These are phyloP conservation scores for Scomber scombrus DNA, from an alignment of 2,113 vertebrate genomes.

Conservation along the genomic window DNA sequence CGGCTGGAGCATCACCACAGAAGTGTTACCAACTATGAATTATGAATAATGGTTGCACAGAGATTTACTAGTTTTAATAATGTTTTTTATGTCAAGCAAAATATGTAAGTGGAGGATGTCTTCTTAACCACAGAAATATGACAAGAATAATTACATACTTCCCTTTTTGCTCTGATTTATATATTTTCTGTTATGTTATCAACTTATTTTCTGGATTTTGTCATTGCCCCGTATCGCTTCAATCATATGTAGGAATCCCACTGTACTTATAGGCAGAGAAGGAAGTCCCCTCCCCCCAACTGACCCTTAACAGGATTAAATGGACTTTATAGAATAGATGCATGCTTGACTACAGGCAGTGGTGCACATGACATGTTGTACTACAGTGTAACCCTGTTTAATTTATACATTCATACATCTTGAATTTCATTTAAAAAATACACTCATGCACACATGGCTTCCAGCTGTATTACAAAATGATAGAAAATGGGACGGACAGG, in stretches of 20 bases:
- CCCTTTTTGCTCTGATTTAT: background rate
- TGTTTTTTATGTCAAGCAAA: background rate
- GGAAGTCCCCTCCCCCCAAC: background rate
- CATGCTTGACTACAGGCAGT: background rate
- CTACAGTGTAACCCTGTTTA: too few relatives aligned
- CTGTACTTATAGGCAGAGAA: background rate
- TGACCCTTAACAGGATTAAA: background rate
- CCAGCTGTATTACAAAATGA: slow-evolving; percentile 4
- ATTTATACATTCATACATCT: background rate
- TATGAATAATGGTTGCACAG: slow-evolving; percentile 5
- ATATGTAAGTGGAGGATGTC: background rate
- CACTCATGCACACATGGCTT: slow-evolving; percentile 27
- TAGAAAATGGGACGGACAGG: background rate
- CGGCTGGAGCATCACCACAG: background rate
- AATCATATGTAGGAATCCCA: background rate
- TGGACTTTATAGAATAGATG: background rate
- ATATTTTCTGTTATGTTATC: slow-evolving; percentile 2
- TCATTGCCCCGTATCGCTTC: background rate
- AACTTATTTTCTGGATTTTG: background rate
- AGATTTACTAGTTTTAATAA: background rate
- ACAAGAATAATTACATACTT: background rate
- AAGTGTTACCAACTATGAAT: slow-evolving; percentile 2
- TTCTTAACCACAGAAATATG: background rate
- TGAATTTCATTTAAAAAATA: slow-evolving; percentile 19
- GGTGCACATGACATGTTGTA: too few relatives aligned